phyloP scores from a whole-genome alignment of 2,113 vertebrate species.

The Microcebus murinus region DNA sequence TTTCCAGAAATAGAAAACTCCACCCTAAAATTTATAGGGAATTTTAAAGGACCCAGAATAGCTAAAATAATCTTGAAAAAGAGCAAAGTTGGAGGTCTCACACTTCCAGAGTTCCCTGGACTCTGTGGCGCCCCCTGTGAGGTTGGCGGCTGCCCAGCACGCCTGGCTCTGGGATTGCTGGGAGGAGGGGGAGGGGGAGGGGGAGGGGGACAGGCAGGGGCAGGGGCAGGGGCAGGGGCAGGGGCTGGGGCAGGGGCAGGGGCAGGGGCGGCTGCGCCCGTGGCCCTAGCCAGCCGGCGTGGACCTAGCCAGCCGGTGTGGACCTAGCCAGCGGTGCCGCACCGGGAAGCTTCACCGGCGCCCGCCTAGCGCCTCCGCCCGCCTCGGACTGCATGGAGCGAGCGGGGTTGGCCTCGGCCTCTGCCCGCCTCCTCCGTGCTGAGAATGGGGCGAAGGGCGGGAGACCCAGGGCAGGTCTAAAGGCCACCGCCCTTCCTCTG shows the following conservation, averaged over 20 bases:
- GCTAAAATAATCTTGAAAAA: not conserved
- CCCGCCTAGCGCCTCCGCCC: not conserved
- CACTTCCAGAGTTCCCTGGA: not conserved
- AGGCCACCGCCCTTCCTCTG: not conserved
- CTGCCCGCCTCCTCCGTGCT: not conserved
- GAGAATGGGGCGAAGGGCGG: no score
- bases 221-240: no score
- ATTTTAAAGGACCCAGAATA: not conserved
- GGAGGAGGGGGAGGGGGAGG: no score
- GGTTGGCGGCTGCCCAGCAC: not conserved
- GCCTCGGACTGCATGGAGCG: no score
- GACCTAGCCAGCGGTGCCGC: not conserved
- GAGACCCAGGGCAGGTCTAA: not conserved
- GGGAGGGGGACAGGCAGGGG: fast-evolving
- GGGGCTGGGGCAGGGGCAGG: no score
- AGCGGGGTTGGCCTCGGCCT: not conserved
- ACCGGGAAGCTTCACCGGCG: not conserved
- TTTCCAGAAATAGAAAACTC: not conserved
- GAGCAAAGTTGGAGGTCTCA: not conserved
- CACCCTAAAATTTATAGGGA: not conserved
- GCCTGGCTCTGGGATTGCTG: not conserved
- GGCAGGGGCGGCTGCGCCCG: no score
- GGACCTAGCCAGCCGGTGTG: not conserved
- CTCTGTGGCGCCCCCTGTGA: no score
- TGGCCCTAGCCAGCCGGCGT: not conserved